These are phyloP conservation scores for Euspilapteryx auroguttella DNA, from an alignment of 2,888 invertebrate species.

Conservation along the genomic window DNA sequence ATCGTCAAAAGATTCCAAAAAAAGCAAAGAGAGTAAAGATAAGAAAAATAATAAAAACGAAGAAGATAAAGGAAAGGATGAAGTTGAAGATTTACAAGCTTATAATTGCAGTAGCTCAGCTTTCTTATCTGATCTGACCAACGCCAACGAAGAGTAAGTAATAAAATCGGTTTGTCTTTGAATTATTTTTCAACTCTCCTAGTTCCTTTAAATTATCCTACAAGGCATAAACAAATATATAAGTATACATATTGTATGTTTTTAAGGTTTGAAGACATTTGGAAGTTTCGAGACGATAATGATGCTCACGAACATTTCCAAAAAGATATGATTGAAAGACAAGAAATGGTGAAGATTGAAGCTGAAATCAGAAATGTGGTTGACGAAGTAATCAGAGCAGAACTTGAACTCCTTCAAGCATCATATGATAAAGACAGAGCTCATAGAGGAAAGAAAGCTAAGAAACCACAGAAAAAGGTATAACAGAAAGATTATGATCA, in stretches of 20 bases:
- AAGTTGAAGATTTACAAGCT: conserved; percentile 63
- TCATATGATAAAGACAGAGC: conserved; percentile 74
- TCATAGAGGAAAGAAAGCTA: conserved; percentile 73
- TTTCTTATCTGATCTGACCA: conserved; percentile 72
- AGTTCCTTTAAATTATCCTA: too few relatives aligned
- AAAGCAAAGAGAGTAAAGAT: conserved; percentile 72
- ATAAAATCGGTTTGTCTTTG: too few relatives aligned
- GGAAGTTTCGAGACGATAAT: conserved; percentile 80
- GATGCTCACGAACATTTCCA: conserved; percentile 79
- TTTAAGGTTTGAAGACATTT: conserved; percentile 72
- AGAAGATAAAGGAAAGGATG: conserved; percentile 61
- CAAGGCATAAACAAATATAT: too few relatives aligned
- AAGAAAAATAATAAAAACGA: conserved; percentile 54
- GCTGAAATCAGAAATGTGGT: conserved; percentile 79
- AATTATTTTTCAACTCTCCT: too few relatives aligned
- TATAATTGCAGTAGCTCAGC: conserved; percentile 72
- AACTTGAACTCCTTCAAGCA: conserved; percentile 69
- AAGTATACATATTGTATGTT: too few relatives aligned
- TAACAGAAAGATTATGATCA: too few relatives aligned
- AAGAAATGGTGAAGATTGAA: conserved; percentile 82
- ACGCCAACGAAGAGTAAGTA: conserved; percentile 72
- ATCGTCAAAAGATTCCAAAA: conserved; percentile 78
- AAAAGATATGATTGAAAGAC: conserved; percentile 79
- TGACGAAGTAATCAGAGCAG: conserved; percentile 75
- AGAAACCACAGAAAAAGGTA: conserved; percentile 74